Evolutionary conservation across 2,888 invertebrate species (phyloP), one percentile per base, ranked within the genome.

Genomic region (Leistus spinibarbis): DNA sequence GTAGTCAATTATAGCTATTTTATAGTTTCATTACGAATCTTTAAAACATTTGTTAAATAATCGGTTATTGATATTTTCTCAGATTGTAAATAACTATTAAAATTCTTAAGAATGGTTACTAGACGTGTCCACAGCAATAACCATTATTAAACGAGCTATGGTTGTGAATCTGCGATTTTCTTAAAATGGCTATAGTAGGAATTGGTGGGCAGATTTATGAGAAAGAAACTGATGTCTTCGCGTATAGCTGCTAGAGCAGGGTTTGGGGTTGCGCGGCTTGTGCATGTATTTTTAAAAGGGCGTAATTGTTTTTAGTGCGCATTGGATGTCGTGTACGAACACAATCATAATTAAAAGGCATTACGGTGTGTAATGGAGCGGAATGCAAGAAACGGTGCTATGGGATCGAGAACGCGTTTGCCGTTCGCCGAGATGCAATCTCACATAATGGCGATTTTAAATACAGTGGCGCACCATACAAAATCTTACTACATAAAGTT

Each of bases 271-370:
- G 22, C 16, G 40, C 62, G 62, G 40, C 64, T 56, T 62, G 22
- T 23, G 66, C 57, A 67, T 73, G 73, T 73, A 67, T 73, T 73
- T 73, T 67, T 67, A n/a, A 67, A 73, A 62, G 67, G 67, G 73
- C 27, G 54, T 73, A 73, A 73, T 73, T 73, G 73, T 62, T 71
- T 71, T 71, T 64, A 71, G 71, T 71, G 64, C 23, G 69, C 40
- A 19, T 57, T 54, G 72, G 57, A 72, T 71, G 73, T 72, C 72
- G 72, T 60, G 72, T 66, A 72, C 65, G 81, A 80, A 81, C 81
- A 81, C 81, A 81, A 82, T 82, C 81, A 82, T 81, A 82, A 82
- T 82, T 82, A 82, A 82, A 80, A 79, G 81, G 79, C 79, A 81
- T 78, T 78, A 79, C 79, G 80, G 7, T 7, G 40, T 79, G 82